These are phyloP conservation scores for Atherix ibis DNA, from an alignment of 2,888 invertebrate genomes.

Conservation along the genomic window DNA sequence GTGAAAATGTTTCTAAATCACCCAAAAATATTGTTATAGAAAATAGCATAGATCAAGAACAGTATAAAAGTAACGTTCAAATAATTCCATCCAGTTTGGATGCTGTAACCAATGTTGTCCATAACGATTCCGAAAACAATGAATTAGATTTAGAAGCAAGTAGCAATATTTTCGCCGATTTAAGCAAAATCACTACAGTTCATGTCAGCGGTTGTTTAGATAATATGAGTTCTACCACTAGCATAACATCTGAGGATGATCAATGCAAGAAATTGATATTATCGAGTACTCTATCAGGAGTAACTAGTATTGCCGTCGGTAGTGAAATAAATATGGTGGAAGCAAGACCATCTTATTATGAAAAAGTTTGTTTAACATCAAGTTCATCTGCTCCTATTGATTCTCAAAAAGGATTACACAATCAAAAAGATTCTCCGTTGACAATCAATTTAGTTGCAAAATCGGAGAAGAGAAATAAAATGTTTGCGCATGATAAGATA, in stretches of 20 bases:
- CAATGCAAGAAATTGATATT: constrained; percentile 24
- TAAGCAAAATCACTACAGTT: constrained; percentile 24
- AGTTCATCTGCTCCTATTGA: constrained; percentile 13
- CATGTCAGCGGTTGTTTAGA: constrained; percentile 22
- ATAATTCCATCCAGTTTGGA: constrained; percentile 31
- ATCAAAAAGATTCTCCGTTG: background rate
- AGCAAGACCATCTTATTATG: constrained; percentile 19
- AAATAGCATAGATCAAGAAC: constrained; percentile 16
- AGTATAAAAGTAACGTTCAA: constrained; percentile 32
- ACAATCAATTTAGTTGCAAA: background rate
- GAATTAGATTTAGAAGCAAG: no score
- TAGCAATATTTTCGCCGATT: constrained; percentile 6
- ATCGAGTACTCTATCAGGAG: constrained; percentile 25
- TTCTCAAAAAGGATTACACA: no score
- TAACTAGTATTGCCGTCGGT: constrained; percentile 28
- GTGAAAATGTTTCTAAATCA: constrained; percentile 22
- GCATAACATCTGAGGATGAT: constrained; percentile 8
- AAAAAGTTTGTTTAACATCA: constrained; percentile 28
- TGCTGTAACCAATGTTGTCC: constrained; percentile 17
- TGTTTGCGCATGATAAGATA: no score
- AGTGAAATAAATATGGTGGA: constrained; percentile 12
- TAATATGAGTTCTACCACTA: constrained; percentile 7
- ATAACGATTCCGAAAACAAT: constrained; percentile 11
- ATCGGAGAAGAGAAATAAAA: background rate
- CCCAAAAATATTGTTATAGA: constrained; percentile 23